Conservation (phyloP, 2,113 vertebrate genomes). For the Leiothrix lutea region DNA sequence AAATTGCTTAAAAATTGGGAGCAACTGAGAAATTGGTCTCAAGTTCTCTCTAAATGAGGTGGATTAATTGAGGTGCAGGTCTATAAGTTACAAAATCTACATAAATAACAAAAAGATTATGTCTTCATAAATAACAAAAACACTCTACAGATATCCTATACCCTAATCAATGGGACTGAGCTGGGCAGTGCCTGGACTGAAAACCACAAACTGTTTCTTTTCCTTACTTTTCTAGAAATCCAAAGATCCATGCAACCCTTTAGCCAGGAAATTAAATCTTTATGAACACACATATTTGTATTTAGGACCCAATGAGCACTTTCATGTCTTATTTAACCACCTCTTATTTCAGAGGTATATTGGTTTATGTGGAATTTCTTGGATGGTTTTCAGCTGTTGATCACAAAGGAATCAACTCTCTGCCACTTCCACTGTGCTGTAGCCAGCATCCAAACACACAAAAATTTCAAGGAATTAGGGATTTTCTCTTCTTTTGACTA, state of each 20-base stretch:
- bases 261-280: not conserved
- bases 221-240: not conserved
- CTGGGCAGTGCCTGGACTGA: not conserved
- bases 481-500: not conserved
- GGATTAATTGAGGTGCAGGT: not conserved
- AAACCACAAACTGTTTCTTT: not conserved
- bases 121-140: not conserved
- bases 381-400: not conserved
- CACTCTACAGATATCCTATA: not conserved
- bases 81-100: not conserved
- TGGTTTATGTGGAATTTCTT: not conserved
- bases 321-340: not conserved
- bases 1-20: not conserved
- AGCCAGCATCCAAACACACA: not conserved
- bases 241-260: not conserved
- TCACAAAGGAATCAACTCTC: not conserved
- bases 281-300: not conserved
- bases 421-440: not conserved
- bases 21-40: not conserved
- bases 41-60: not conserved
- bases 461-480: not conserved
- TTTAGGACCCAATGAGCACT: not conserved
- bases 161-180: not conserved
- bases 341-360: not conserved
- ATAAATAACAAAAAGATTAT: not conserved